Percentiles rank a stretch among this genome's conserved stretches.
Evolutionary conservation across 35 echinoderm and acorn worm species (phyloP).

Genomic region (Heliocidaris erythrogramma): DNA sequence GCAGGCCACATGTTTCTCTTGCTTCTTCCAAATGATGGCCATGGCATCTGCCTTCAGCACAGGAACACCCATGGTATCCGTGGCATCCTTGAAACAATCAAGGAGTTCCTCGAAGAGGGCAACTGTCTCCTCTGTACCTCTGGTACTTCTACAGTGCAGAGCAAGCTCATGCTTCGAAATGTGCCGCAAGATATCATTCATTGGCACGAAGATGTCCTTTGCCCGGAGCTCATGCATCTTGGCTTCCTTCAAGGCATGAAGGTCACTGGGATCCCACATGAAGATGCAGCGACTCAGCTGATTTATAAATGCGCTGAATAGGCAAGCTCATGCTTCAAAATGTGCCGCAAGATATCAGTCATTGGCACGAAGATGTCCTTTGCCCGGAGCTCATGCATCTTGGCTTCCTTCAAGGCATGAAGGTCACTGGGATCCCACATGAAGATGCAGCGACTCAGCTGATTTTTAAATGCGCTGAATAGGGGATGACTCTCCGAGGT

Average conservation of each 20-base stretch:
- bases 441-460: slow-evolving; percentile 55
- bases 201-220: background rate
- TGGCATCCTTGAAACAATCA: background rate
- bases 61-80: slow-evolving; percentile 65
- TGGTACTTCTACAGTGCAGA: slow-evolving; percentile 49
- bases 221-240: slow-evolving; percentile 15
- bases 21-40: slow-evolving; percentile 49
- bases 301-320: slow-evolving; percentile 42
- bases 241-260: slow-evolving; percentile 43
- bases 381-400: slow-evolving; percentile 6
- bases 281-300: slow-evolving; percentile 56
- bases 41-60: slow-evolving; percentile 41
- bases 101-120: slow-evolving; percentile 47
- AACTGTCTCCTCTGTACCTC: slow-evolving; percentile 42
- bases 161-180: slow-evolving; percentile 21
- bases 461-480: slow-evolving; percentile 34
- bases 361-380: background rate
- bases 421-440: slow-evolving; percentile 50
- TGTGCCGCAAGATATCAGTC: background rate
- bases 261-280: slow-evolving; percentile 44
- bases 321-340: too few species aligned
- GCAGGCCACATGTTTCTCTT: slow-evolving; percentile 61
- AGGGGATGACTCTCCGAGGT: slow-evolving; percentile 50
- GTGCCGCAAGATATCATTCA: background rate
- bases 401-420: slow-evolving; percentile 37